Evolutionary conservation across 2,888 invertebrate species (phyloP).

Genomic region (Chrysomela aeneicollis): DNA sequence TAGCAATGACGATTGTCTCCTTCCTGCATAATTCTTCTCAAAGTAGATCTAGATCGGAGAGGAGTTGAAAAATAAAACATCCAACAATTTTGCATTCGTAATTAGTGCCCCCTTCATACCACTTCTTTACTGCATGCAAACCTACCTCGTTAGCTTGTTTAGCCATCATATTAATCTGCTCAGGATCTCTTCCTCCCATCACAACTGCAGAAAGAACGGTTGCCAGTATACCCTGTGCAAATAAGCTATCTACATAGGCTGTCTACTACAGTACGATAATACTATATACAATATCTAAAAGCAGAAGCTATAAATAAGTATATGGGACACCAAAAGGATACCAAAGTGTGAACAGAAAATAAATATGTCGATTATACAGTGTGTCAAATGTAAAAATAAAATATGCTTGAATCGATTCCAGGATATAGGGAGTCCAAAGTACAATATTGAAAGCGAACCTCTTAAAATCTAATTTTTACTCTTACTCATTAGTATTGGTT

Average conservation of each 20-base stretch:
- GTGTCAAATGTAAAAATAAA: no score
- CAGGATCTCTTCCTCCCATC: conserved; percentile 85
- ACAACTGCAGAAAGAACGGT: conserved; percentile 90
- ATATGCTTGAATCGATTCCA: no score
- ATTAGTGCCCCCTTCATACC: no score
- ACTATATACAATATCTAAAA: conserved; percentile 33
- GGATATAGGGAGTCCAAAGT: no score
- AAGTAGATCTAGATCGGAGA: no score
- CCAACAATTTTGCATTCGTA: no score
- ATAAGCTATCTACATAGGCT: conserved; percentile 46
- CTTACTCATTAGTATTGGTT: no score
- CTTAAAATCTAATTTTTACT: no score
- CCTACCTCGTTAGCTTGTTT: conserved; percentile 96
- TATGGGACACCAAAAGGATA: not conserved
- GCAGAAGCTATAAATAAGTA: conserved; percentile 22
- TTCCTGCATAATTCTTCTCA: no score
- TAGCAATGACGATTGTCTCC: no score
- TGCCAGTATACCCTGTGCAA: conserved; percentile 88
- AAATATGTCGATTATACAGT: not conserved
- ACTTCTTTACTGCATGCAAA: conserved; percentile 47
- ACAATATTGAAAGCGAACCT: no score
- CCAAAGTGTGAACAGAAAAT: not conserved
- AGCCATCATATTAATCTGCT: conserved; percentile 92
- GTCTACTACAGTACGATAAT: conserved; percentile 54
- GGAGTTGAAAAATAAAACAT: no score